Base-by-base conservation (phyloP, 2,888 invertebrate genomes). In the Eristalinus sepulchralis region DNA sequence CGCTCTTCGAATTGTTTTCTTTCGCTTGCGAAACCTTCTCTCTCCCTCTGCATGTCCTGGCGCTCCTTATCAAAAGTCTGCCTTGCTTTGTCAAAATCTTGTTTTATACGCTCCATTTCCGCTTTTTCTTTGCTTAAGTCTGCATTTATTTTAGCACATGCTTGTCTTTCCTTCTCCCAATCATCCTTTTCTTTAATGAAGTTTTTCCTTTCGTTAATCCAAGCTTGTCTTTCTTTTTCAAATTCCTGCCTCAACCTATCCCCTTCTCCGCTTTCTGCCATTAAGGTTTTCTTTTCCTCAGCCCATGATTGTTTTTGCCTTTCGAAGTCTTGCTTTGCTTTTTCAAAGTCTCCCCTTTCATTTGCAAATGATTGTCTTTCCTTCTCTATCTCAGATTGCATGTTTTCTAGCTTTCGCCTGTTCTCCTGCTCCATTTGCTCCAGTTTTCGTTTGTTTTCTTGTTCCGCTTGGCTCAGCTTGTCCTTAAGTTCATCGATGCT, bases 331-430 rank as follows among this genome's bases (percentile, higher is more conserved):
- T 34, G 34, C 10, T 34, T 34, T 1, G 34, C 34, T 8, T 1
- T 34, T 34, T 47, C 47, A 8, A 47, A 47, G 47, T 47, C 17
- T 1, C 1, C 17, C 8, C 47, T 47, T 8, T 47, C 47, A 17
- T 17, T 47, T 47, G 47, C 17, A 47, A 47, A 47, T 8, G 8
- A 8, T 17, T 47, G 47, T 8, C 47, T 47, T 47, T 47, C 47
- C 47, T 17, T 47, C 6, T 47, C 47, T 17, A 47, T 47, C 8
- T 47, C 47, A 47, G 47, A n/a, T 47, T 47, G 47, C 17, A 47
- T 8, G 8, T 79, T 83, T 1, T 63, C 59, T 34, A 70, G 80
- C 17, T 63, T 81, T 3, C 82, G 53, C 10, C 79, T 47, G 9
- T 57, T 89, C 73, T 88, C n/a, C 47, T 47, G 8, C 8, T 17